phyloP scores from a whole-genome alignment of 2,797 vertebrate species.

The Chiroxiphia lanceolata region DNA sequence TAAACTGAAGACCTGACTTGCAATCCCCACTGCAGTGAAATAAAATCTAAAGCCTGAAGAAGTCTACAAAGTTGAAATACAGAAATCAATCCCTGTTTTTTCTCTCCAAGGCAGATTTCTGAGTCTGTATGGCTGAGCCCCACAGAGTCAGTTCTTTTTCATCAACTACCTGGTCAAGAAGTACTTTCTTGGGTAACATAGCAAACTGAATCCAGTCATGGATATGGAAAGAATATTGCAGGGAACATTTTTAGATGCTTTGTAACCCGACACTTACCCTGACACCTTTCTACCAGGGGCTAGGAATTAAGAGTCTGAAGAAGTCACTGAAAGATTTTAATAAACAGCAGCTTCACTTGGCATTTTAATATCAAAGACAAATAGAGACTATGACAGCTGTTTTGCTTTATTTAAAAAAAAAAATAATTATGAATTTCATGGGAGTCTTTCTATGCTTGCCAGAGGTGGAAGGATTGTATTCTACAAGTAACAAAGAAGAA shows the following conservation, averaged over 20 bases:
- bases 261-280: neutral
- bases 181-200: neutral
- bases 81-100: neutral
- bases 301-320: neutral
- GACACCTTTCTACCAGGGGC: neutral
- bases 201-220: neutral
- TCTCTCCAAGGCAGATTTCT: neutral
- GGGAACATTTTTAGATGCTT: neutral
- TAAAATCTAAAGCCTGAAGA: neutral
- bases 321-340: neutral
- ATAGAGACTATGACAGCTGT: neutral
- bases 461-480: neutral
- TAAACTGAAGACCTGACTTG: neutral
- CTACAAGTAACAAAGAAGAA: neutral
- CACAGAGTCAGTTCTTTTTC: neutral
- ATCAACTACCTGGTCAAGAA: neutral
- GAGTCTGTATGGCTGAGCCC: neutral
- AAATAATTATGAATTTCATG: neutral
- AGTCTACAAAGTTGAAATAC: neutral
- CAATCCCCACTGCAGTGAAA: neutral
- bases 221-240: neutral
- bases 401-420: neutral
- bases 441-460: neutral
- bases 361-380: neutral
- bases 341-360: neutral